Evolutionary conservation across 2,113 vertebrate genomes (phyloP).

Genomic region (Polypterus senegalus): DNA sequence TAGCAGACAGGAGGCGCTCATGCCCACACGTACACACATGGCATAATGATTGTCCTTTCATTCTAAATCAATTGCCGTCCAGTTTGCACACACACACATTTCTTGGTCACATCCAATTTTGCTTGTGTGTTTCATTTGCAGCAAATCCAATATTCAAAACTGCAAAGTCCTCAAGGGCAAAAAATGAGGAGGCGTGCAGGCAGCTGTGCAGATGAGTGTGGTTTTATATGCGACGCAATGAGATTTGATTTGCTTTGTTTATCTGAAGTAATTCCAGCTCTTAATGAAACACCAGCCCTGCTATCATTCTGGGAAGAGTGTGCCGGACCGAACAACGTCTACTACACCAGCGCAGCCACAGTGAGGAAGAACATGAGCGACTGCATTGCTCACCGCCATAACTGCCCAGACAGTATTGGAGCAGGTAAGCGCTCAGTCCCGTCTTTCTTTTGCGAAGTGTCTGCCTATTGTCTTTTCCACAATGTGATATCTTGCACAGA

Average conservation of each 20-base stretch:
- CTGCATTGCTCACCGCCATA: conserved; percentile 52
- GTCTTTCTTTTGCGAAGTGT: too few relatives aligned
- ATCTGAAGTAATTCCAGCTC: conserved; percentile 64
- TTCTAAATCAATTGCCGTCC: too few relatives aligned
- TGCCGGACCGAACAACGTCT: conserved; percentile 60
- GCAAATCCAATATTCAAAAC: too few relatives aligned
- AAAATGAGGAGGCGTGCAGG: background rate
- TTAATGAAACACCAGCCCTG: conserved; percentile 62
- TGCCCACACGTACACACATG: too few relatives aligned
- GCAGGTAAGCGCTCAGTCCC: conserved; percentile 47
- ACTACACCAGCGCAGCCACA: conserved; percentile 74
- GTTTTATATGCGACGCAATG: background rate
- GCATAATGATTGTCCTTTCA: too few relatives aligned
- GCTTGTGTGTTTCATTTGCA: too few relatives aligned
- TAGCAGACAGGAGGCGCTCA: too few relatives aligned
- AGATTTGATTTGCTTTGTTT: background rate
- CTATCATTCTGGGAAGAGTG: conserved; percentile 84
- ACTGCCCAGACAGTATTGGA: conserved; percentile 58
- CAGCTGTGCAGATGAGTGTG: background rate
- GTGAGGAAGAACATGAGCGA: conserved; percentile 67
- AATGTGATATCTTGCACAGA: too few relatives aligned
- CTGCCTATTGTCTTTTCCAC: too few relatives aligned
- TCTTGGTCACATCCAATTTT: too few relatives aligned
- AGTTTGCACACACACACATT: too few relatives aligned
- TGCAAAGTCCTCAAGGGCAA: too few relatives aligned